These are phyloP conservation scores for Corythoichthys haematopterus DNA, from an alignment of 2,113 vertebrate species.

Conservation along the genomic window DNA sequence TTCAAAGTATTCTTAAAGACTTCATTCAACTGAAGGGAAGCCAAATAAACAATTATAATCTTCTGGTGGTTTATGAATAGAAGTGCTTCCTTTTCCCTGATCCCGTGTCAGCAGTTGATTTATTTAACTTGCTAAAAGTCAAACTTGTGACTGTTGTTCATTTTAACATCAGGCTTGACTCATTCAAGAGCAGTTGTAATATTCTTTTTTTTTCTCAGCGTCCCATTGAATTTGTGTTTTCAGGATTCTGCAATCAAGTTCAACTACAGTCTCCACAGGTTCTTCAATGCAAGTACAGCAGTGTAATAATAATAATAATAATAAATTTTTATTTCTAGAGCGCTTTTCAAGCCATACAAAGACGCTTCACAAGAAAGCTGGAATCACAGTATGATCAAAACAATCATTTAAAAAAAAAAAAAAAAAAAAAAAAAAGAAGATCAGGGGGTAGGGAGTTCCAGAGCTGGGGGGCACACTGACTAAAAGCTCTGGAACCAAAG, in stretches of 20 bases:
- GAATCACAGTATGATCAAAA: too few relatives aligned
- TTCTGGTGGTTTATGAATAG: not conserved
- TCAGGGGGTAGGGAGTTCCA: too few relatives aligned
- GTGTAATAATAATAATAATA: too few relatives aligned
- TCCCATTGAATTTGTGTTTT: not conserved
- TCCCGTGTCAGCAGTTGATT: constrained; percentile 6
- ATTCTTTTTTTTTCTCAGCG: not conserved
- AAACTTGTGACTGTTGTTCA: constrained; percentile 1
- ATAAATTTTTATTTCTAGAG: too few relatives aligned
- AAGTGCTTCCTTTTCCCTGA: not conserved
- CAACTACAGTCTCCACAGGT: not conserved
- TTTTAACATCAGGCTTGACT: not conserved
- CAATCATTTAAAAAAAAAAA: too few relatives aligned
- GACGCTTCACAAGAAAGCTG: too few relatives aligned
- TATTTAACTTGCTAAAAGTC: constrained; percentile 3
- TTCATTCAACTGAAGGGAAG: not conserved
- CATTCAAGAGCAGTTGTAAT: not conserved
- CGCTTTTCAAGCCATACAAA: too few relatives aligned
- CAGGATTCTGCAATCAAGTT: not conserved
- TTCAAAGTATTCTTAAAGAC: not conserved
- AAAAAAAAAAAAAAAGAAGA: too few relatives aligned
- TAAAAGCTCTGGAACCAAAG: too few relatives aligned
- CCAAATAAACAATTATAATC: not conserved
- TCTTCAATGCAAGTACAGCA: not conserved
- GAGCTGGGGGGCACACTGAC: too few relatives aligned